Base-by-base conservation (phyloP, 2,888 invertebrate species). In the Xanthia icteritia region DNA sequence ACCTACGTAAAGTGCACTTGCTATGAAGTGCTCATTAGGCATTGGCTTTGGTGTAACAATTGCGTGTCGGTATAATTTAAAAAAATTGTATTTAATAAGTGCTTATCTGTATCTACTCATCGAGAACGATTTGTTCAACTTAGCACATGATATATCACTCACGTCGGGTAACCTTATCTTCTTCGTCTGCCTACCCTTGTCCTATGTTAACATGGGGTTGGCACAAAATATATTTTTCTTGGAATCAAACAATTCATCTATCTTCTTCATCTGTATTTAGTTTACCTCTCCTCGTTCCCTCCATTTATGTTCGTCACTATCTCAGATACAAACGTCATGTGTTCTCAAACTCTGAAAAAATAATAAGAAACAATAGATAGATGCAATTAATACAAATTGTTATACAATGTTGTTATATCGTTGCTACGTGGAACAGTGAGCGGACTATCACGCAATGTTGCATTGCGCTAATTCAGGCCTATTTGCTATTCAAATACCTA, bases 381-480 rank as follows among this genome's bases (percentile, higher is more conserved):
- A 42, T 36, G 64, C 58, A 76, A 73, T 48, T 61, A 61, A 78
- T 65, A 58, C 13, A 39, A 54, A 56, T n/a, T 15, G 66, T 82
- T 86, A 78, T 74, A 76, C 74, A 85, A 85, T 64, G 58, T n/a
- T 61, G 61, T 79, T 77, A 76, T 79, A 75, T 79, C 69, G 77
- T 79, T 61, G 36, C 76, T 81, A 73, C 45, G 74, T 82, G 85
- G 71, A 84, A 82, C 68, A 63, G 58, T 20, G 76, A 61, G 48
- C 39, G 23, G 23, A 63, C 36, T 31, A 77, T 31, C 90, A 89
- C 83, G 89, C 89, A 83, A 90, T 83, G 81, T 89, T 88, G 86
- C 88, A 81, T 84, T 88, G 65, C 69, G 65, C 63, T 85, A 84
- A 84, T 82, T 82, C 27, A 68, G 56, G 54, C 68, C 58, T 48